These are phyloP conservation scores for Plotosus lineatus DNA, from an alignment of 2,113 vertebrate genomes.

Conservation along the genomic window DNA sequence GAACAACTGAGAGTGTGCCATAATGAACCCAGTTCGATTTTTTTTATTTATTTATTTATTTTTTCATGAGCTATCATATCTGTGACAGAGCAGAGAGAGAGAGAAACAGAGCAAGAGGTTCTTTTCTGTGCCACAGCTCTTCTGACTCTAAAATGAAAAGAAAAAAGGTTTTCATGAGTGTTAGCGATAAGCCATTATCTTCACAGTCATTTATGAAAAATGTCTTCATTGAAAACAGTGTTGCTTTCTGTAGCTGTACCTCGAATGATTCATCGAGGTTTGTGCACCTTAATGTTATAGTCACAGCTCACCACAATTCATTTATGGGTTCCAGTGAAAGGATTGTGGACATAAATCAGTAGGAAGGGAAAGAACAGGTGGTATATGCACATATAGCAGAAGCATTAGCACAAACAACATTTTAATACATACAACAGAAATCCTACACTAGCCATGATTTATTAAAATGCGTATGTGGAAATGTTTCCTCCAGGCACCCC, in stretches of 20 bases:
- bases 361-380: neutral
- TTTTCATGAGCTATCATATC: slow-evolving; percentile 55
- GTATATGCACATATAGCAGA: neutral
- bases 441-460: neutral
- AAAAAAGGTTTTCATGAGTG: neutral
- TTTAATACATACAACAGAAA: neutral
- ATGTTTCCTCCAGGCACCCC: too few species aligned
- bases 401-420: neutral
- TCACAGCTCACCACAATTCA: neutral
- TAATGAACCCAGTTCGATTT: slow-evolving; percentile 62
- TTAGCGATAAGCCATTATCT: neutral
- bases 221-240: slow-evolving; percentile 19
- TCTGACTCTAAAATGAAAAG: slow-evolving; percentile 22
- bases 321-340: neutral
- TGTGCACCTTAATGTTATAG: neutral
- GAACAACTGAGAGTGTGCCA: slow-evolving; percentile 47
- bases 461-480: neutral
- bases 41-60: too few species aligned
- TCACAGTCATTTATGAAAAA: slow-evolving; percentile 10
- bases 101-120: slow-evolving; percentile 41
- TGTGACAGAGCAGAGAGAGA: slow-evolving; percentile 49
- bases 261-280: slow-evolving; percentile 3
- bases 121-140: neutral
- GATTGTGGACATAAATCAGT: neutral
- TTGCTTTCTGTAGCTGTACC: neutral